Percentiles rank a stretch among this genome's conserved stretches.
phyloP scores from a whole-genome alignment of 2,888 invertebrate genomes.

The Heliconius cydno region DNA sequence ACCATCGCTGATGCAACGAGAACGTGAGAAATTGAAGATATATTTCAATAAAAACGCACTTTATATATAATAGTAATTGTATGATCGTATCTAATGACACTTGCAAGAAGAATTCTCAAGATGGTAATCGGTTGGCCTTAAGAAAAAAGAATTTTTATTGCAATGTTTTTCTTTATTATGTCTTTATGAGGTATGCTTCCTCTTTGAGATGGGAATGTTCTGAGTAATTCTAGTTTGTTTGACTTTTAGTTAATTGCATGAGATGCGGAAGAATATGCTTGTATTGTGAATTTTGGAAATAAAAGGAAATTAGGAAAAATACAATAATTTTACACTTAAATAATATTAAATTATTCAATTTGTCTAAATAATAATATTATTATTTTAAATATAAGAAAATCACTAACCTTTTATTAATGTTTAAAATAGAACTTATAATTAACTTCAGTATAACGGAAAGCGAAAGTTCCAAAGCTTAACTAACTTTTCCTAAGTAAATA shows the following conservation, averaged over 20 bases:
- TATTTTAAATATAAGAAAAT: no score
- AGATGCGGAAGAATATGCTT: not conserved
- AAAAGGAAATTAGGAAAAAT: no score
- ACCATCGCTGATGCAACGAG: slow-evolving; percentile 39
- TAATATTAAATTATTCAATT: no score
- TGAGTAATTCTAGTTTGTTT: not conserved
- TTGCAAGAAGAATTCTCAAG: slow-evolving; percentile 31
- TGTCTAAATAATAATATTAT: no score
- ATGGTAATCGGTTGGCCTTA: slow-evolving; percentile 30
- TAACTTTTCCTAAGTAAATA: not conserved
- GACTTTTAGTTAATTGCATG: not conserved
- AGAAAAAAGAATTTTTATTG: slow-evolving; percentile 26
- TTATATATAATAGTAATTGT: slow-evolving; percentile 25
- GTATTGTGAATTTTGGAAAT: no score
- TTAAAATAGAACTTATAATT: not conserved
- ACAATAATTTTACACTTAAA: no score
- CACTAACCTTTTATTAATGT: no score
- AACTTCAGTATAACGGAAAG: not conserved
- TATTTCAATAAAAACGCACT: slow-evolving; percentile 37
- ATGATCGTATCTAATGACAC: slow-evolving; percentile 35
- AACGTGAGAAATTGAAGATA: slow-evolving; percentile 34
- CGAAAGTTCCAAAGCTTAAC: not conserved
- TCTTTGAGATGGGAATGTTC: not conserved
- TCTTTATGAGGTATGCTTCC: not conserved
- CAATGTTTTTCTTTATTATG: slow-evolving; percentile 6